Evolutionary conservation across 2,888 invertebrate genomes (phyloP).

Genomic region (Cephus pygmeus): DNA sequence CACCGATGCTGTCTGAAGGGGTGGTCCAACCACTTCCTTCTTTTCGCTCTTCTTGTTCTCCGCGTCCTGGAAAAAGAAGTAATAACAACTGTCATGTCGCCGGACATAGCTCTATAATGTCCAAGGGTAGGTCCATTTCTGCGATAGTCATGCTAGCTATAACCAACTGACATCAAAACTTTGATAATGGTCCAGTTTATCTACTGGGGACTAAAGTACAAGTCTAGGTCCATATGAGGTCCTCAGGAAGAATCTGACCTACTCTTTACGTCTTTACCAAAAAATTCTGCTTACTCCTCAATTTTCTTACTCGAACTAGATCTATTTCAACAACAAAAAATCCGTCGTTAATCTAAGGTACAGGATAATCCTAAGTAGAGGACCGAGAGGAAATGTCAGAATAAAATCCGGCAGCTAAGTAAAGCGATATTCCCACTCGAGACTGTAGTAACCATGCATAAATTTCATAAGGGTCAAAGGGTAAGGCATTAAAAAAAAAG

Average conservation of each 20-base stretch:
- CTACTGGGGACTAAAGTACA: not conserved
- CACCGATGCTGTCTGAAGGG: slow-evolving; percentile 91
- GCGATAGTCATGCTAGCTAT: not conserved
- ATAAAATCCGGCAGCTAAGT: too few species aligned
- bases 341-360: too few species aligned
- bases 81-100: not conserved
- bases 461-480: too few species aligned
- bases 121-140: not conserved
- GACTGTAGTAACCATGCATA: too few species aligned
- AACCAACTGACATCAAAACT: not conserved
- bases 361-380: too few species aligned
- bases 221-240: slow-evolving; percentile 7
- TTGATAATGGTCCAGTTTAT: slow-evolving; percentile 2
- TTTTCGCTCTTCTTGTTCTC: slow-evolving; percentile 89
- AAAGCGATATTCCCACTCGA: too few species aligned
- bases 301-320: not conserved
- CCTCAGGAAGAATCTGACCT: slow-evolving; percentile 14
- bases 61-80: slow-evolving; percentile 72
- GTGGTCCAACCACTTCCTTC: slow-evolving; percentile 84
- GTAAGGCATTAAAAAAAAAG: not conserved
- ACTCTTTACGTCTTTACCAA: slow-evolving; percentile 5
- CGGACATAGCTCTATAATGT: not conserved
- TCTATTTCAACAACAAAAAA: not conserved
- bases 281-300: not conserved
- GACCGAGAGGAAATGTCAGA: too few species aligned